These are phyloP conservation scores for Dendrophyllia cribrosa DNA, from an alignment of 64 coral and sea anemone species.

Conservation along the genomic window DNA sequence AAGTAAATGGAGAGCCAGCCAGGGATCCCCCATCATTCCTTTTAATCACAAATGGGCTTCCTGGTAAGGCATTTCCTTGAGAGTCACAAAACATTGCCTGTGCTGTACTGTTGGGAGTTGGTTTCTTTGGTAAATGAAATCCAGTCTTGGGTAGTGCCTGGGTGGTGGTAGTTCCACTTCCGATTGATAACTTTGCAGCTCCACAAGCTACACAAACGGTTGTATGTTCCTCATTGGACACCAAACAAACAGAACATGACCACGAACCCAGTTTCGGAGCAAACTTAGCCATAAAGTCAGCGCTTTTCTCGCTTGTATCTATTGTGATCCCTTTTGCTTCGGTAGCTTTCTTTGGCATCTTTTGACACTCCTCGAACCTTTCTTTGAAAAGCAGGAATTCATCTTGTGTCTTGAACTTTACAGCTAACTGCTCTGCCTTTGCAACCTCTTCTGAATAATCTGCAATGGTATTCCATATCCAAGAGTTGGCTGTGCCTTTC, in stretches of 20 bases:
- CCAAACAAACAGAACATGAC: constrained; percentile 64
- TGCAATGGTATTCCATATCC: constrained; percentile 84
- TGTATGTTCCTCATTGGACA: constrained; percentile 45
- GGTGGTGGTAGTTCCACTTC: neutral
- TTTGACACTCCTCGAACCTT: constrained; percentile 63
- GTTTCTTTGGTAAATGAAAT: neutral
- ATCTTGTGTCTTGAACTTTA: constrained; percentile 83
- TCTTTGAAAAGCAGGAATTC: constrained; percentile 74
- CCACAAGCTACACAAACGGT: constrained; percentile 71
- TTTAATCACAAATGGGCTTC: neutral
- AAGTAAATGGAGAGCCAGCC: neutral
- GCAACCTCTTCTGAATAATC: constrained; percentile 85
- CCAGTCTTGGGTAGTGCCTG: neutral
- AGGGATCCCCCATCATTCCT: neutral
- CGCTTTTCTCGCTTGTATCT: neutral
- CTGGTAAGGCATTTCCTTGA: neutral
- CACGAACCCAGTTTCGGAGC: constrained; percentile 66
- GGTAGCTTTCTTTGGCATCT: neutral
- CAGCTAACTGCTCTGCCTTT: constrained; percentile 94
- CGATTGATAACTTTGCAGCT: constrained; percentile 33
- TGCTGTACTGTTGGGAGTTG: neutral
- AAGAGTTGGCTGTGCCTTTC: constrained; percentile 59
- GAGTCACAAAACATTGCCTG: neutral
- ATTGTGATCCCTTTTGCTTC: neutral
- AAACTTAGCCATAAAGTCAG: constrained; percentile 41